A percentile compares a stretch with the other conserved stretches of the same genome.
These are phyloP conservation scores for Drosophila anomelani DNA, from an alignment of 2,888 invertebrate species.

Conservation along the genomic window DNA sequence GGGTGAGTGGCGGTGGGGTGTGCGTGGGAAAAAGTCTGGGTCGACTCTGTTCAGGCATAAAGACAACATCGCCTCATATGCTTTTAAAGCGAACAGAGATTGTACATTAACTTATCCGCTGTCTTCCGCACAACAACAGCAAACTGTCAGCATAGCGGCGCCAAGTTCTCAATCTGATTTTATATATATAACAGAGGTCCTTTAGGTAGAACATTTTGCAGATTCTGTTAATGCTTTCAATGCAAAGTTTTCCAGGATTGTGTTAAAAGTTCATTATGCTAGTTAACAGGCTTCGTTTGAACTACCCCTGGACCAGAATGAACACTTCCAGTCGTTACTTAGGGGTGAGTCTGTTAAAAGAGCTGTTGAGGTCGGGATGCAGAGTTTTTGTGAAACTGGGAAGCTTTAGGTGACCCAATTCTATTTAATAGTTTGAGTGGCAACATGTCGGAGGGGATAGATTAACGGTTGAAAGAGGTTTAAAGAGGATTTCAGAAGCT, in stretches of 20 bases:
- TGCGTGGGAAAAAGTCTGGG: background rate
- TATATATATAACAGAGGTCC: background rate
- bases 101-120: conserved; percentile 73
- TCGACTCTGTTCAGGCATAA: conserved; percentile 57
- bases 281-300: conserved; percentile 7
- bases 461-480: background rate
- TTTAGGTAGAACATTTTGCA: background rate
- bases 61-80: conserved; percentile 69
- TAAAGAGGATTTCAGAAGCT: background rate
- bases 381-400: background rate
- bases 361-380: background rate
- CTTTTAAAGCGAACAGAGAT: conserved; percentile 72
- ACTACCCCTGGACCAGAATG: conserved; percentile 51
- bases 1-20: conserved; percentile 1
- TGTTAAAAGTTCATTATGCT: conserved; percentile 23
- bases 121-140: conserved; percentile 41
- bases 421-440: background rate
- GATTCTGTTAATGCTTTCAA: background rate
- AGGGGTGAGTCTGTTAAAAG: conserved; percentile 27
- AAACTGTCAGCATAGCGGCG: conserved; percentile 12
- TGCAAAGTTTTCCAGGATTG: background rate
- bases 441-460: background rate
- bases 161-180: conserved; percentile 33
- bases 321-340: conserved; percentile 62
- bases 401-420: conserved; percentile 9